Percentiles rank a stretch among this genome's conserved stretches.
These are phyloP conservation scores for Protomyctophum bolini DNA, from an alignment of 2,113 vertebrate species.

Conservation along the genomic window DNA sequence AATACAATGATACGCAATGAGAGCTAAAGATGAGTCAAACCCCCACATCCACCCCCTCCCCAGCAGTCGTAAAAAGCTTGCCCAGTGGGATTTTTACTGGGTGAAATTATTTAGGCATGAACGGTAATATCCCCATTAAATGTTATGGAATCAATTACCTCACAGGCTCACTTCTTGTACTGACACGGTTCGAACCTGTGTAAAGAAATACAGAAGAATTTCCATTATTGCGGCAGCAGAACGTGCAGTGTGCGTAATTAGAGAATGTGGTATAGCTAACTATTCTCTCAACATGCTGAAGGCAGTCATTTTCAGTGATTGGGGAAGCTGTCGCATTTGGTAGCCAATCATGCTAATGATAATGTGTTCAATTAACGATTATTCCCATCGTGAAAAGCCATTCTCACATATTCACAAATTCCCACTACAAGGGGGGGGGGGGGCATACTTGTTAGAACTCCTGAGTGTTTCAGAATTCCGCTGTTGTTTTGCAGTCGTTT, in stretches of 20 bases:
- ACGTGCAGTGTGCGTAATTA: slow-evolving; percentile 28
- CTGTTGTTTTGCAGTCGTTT: too few species aligned
- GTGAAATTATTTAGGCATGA: slow-evolving; percentile 68
- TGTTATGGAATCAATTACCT: slow-evolving; percentile 72
- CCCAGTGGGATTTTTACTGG: slow-evolving; percentile 47
- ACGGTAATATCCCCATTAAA: slow-evolving; percentile 67
- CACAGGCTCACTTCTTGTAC: slow-evolving; percentile 61
- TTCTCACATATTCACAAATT: neutral
- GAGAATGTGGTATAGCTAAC: slow-evolving; percentile 22
- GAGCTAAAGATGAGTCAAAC: slow-evolving; percentile 17
- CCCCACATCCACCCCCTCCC: too few species aligned
- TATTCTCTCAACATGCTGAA: slow-evolving; percentile 8
- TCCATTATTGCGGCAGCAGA: slow-evolving; percentile 46
- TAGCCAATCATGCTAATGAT: slow-evolving; percentile 1
- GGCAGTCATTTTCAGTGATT: slow-evolving; percentile 23
- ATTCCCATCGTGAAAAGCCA: neutral
- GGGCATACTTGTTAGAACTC: too few species aligned
- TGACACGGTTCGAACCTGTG: slow-evolving; percentile 59
- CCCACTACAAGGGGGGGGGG: too few species aligned
- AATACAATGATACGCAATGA: slow-evolving; percentile 42
- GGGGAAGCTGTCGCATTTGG: slow-evolving; percentile 8
- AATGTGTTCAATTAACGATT: slow-evolving; percentile 10
- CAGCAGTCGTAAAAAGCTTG: slow-evolving; percentile 41
- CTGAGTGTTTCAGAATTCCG: too few species aligned
- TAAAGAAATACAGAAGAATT: slow-evolving; percentile 48